Evolutionary conservation across 2,797 vertebrate species (phyloP), one percentile per base, ranked within the genome.

Genomic region (Phyllotis vaccarum): DNA sequence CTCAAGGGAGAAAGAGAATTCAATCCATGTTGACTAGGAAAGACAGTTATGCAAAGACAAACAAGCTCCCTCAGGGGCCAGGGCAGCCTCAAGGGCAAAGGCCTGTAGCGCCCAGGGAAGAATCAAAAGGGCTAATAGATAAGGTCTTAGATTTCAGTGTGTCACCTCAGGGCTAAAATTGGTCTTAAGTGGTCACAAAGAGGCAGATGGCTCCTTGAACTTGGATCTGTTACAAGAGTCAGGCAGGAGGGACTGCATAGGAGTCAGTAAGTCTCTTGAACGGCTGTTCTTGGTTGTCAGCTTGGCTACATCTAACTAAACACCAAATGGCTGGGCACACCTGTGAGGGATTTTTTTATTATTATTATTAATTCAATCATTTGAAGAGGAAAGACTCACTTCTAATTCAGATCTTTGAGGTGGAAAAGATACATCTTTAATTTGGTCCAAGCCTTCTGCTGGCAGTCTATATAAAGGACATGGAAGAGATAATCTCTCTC

Each of bases 31-130:
- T 64, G 72, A 68, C 54, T 21, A 34, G 6, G 5, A 76, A 17
- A 21, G 17, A 43, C 22, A 14, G 60, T 17, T 40, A 17, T 75
- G 58, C 46, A 40, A 64, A 86, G 13, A 49, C 52, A 64, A 68
- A 14, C 4, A 60, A 29, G 27, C 62, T 5, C 34, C 1, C 6
- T 5, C 7, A 21, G 60, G 16, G 34, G 17, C 81, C 62, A 16
- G 37, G 0, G 2, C 1, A 37, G 16, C 16, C 75, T 74, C 21
- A 0, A 0, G 1, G 4, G 31, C n/a, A 13, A 49, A 52, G 94
- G 43, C 43, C 17, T 37, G 5, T 3, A 27, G 43, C 40, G 14
- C 62, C 31, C 22, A 16, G 17, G n/a, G 13, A 66, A 54, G 43
- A 3, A 37, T 17, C 12, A 34, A 46, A 6, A 21, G 3, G 3